phyloP scores from a whole-genome alignment of 2,888 invertebrate species.

The Entomobrya proxima region DNA sequence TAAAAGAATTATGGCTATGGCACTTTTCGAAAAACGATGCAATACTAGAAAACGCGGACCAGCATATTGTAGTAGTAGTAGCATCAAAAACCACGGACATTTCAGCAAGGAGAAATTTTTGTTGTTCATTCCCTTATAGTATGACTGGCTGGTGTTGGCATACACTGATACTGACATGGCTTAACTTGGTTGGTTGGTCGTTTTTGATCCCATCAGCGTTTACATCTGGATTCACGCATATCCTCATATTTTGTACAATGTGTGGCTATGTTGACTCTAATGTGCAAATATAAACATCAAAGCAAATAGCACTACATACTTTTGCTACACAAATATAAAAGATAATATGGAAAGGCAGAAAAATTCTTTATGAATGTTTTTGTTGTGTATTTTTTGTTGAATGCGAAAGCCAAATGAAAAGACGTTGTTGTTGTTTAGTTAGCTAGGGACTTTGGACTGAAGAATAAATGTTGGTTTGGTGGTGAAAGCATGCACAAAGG shows the following conservation, averaged over 20 bases:
- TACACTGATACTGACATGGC: conserved; percentile 31
- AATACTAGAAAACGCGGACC: conserved; percentile 4
- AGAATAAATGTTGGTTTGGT: neutral
- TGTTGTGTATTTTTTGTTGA: neutral
- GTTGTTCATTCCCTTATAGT: neutral
- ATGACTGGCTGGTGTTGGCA: neutral
- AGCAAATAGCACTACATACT: conserved; percentile 21
- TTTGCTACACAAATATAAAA: neutral
- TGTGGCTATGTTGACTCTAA: conserved; percentile 17
- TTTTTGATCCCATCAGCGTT: conserved; percentile 62
- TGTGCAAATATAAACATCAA: conserved; percentile 58
- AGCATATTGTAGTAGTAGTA: neutral
- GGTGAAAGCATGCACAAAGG: conserved; percentile 22
- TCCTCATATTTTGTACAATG: conserved; percentile 20
- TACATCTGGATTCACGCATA: conserved; percentile 45
- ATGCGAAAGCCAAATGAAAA: neutral
- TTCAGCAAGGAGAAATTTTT: neutral
- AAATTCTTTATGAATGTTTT: conserved; percentile 8
- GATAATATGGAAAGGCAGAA: neutral
- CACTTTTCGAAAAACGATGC: conserved; percentile 13
- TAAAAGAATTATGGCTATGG: conserved; percentile 51
- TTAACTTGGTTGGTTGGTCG: conserved; percentile 53
- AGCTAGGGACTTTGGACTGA: neutral
- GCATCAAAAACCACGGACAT: neutral
- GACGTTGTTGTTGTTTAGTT: neutral